Base-by-base conservation (phyloP, 2,113 vertebrate species). In the Numenius arquata region DNA sequence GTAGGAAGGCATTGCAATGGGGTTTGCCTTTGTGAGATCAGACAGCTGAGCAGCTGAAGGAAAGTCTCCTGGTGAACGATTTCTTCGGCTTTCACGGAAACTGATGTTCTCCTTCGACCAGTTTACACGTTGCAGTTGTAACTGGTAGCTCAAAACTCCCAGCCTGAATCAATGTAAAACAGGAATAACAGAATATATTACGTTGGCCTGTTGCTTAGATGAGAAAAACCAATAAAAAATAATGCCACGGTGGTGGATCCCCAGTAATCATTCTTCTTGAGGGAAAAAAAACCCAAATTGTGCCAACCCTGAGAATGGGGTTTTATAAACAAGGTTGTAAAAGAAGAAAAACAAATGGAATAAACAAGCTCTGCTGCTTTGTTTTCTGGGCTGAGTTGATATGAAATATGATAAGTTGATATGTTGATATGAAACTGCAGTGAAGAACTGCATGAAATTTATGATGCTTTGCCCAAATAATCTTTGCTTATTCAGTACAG, bases 291-390 rank as follows among this genome's bases (percentile, higher is more conserved):
- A 30, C 29, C 23, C 27, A 80, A 90, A 82, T 84, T 56, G 14
- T 82, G 43, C 50, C 47, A 78, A 63, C 63, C 11, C 5, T 43
- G 80, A 96, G 84, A 91, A 63, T n/a, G 45, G 71, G 47, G 13
- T 65, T 87, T 92, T 95, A 90, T 89, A 96, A 94, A 94, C 50
- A 91, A 88, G 70, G 72, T 65, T 92, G 75, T 92, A 93, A 94
- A 83, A 83, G 71, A 88, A 83, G 58, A 38, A 80, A 95, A 95
- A 17, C 26, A 83, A 88, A 76, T 43, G 26, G 53, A 87, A 80
- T 73, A 81, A 87, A 70, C 47, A 76, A 86, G 62, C 32, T 70
- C 38, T 9, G 12, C 41, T 66, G 92, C 80, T 93, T 59, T 88
- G 32, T 11, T 4, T 83, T 71, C 78, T 90, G 34, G 2, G 3